A percentile compares a stretch with the other conserved stretches of the same genome.
phyloP scores from a whole-genome alignment of 2,888 invertebrate genomes.

The Tetragnatha montana region DNA sequence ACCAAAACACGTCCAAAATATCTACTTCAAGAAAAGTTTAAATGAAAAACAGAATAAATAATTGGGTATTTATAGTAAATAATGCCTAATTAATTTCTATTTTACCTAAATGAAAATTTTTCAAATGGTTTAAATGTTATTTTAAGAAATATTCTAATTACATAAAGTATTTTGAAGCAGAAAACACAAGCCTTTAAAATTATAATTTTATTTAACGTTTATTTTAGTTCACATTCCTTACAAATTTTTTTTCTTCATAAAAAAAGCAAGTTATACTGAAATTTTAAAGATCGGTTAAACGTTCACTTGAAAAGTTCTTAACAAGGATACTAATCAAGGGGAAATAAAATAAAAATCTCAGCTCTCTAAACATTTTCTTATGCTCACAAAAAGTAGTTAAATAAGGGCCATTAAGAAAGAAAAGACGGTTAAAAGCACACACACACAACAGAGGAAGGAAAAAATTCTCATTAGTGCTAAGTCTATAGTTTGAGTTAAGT shows the following conservation, averaged over 20 bases:
- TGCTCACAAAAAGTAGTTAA: neutral
- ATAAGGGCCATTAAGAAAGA: slow-evolving; percentile 34
- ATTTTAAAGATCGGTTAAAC: neutral
- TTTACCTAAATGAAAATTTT: too few relatives aligned
- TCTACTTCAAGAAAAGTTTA: too few relatives aligned
- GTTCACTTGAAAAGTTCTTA: neutral
- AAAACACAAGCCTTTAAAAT: too few relatives aligned
- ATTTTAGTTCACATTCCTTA: too few relatives aligned
- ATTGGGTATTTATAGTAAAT: too few relatives aligned
- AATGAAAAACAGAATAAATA: too few relatives aligned
- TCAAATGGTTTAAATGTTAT: too few relatives aligned
- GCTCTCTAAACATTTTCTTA: neutral
- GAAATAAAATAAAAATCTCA: neutral
- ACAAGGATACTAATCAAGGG: neutral
- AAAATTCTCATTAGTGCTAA: neutral
- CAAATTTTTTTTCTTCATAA: neutral
- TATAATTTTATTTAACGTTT: too few relatives aligned
- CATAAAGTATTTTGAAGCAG: too few relatives aligned
- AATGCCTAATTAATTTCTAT: too few relatives aligned
- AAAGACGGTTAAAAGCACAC: slow-evolving; percentile 30
- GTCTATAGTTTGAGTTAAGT: slow-evolving; percentile 35
- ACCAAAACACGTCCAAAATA: too few relatives aligned
- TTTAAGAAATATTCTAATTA: too few relatives aligned
- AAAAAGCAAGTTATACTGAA: neutral
- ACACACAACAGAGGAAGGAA: neutral